These are phyloP conservation scores for Hyles vespertilio DNA, from an alignment of 1,140 invertebrate species.

Conservation along the genomic window DNA sequence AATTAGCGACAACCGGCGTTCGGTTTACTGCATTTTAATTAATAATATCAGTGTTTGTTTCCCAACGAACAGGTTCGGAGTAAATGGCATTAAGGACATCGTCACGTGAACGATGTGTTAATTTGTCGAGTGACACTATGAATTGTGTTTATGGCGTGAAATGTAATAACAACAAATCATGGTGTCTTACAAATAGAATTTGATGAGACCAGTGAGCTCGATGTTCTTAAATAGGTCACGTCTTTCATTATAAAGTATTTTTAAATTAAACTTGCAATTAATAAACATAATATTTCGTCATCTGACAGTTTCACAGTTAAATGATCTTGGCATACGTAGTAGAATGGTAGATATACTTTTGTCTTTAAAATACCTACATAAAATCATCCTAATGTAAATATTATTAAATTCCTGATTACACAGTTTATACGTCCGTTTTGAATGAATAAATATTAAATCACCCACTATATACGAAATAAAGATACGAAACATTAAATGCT, in stretches of 20 bases:
- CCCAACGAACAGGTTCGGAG: too few species aligned
- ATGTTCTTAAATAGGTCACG: background rate
- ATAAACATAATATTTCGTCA: background rate
- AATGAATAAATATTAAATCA: too few species aligned
- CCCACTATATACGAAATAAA: too few species aligned
- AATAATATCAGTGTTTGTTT: background rate
- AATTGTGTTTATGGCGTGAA: background rate
- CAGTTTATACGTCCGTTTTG: too few species aligned
- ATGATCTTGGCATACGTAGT: background rate
- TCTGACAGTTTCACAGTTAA: background rate
- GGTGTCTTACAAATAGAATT: background rate
- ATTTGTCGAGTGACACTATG: background rate
- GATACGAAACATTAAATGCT: too few species aligned
- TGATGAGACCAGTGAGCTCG: background rate
- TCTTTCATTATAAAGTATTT: background rate
- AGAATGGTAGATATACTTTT: background rate
- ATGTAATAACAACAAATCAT: conserved; percentile 2
- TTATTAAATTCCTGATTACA: too few species aligned
- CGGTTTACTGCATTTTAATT: background rate
- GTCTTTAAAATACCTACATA: too few species aligned
- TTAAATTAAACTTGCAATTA: background rate
- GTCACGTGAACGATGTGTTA: too few species aligned
- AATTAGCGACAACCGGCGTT: background rate
- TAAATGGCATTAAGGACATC: too few species aligned
- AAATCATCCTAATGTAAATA: too few species aligned